phyloP scores from a whole-genome alignment of 2,888 invertebrate species.

The Melolontha melolontha region DNA sequence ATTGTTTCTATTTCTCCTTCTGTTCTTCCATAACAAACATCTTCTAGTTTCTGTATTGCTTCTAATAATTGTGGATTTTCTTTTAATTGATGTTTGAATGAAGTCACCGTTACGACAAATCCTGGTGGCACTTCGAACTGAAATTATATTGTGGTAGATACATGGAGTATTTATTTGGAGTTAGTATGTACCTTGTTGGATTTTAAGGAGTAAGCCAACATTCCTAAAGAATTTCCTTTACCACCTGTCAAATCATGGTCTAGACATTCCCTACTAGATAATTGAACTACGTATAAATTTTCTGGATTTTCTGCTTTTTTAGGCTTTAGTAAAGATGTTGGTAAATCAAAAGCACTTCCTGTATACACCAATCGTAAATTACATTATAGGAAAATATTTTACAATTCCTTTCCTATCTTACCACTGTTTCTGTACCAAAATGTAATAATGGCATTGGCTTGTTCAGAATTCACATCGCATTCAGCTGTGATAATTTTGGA shows the following conservation, averaged over 20 bases:
- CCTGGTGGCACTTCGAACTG: constrained; percentile 76
- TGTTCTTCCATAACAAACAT: constrained; percentile 67
- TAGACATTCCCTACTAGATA: constrained; percentile 67
- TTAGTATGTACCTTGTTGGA: constrained; percentile 62
- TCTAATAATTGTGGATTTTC: constrained; percentile 64
- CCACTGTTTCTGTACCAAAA: constrained; percentile 61
- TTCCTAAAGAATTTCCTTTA: constrained; percentile 82
- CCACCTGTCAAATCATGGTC: constrained; percentile 77
- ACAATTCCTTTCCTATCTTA: constrained; percentile 19
- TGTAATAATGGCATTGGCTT: constrained; percentile 63
- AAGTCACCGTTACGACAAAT: constrained; percentile 76
- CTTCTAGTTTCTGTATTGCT: constrained; percentile 68
- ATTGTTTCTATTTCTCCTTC: constrained; percentile 67
- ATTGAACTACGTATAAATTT: constrained; percentile 54
- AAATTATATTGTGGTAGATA: constrained; percentile 34
- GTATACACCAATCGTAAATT: not conserved
- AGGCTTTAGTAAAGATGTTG: constrained; percentile 48
- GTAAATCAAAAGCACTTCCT: constrained; percentile 43
- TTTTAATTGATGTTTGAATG: constrained; percentile 72
- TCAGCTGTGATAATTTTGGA: constrained; percentile 53
- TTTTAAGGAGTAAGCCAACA: constrained; percentile 67
- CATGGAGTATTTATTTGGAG: not conserved
- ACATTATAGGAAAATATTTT: not conserved
- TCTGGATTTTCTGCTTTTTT: constrained; percentile 46
- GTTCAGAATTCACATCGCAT: constrained; percentile 59